Base-by-base conservation (phyloP, 1,140 invertebrate species). In the Pseudomyrmex concolor region DNA sequence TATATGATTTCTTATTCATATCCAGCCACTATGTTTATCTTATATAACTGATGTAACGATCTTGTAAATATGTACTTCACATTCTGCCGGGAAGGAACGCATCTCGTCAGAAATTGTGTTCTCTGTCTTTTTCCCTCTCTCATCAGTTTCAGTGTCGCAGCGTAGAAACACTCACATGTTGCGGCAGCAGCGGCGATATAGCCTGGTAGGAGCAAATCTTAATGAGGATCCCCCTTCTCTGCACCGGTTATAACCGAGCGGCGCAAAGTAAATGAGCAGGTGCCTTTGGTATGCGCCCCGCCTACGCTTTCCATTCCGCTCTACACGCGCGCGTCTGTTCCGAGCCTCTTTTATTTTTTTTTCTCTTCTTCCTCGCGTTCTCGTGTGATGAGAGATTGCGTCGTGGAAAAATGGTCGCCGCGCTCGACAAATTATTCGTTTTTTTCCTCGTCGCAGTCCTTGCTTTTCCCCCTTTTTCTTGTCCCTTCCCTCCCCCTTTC, bases 251-350 rank as follows among this genome's bases (percentile, higher is more conserved):
- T 68, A 51, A 12, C 34, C 62, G 87, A 83, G 66, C 86, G 86
- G 67, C 84, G 85, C 83, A 86, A 83, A 90, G 89, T 89, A 91
- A 90, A 88, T 89, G 89, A 92, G 91, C 91, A 93, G 92, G 92
- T 93, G 92, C 92, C 89, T 91, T 87, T 90, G 91, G 90, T 92
- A 92, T 92, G 91, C 83, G 90, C 90, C 91, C 91, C 92, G 91
- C 91, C 91, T 91, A 93, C 91, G 90, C 91, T 91, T 90, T 91
- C 88, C 90, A 91, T 84, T 91, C 62, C 85, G 84, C 73, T 78
- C 59, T 48, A 84, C 73, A 82, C 91, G 86, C 68, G 34, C 34
- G 34, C 5, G 34, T 78, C 77, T 17, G 50, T 9, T 70, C 64
- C 25, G 71, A 70, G 77, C 15, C 51, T 2, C 34, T 19, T 64